Evolutionary conservation across 2,888 invertebrate genomes (phyloP), one percentile per base, ranked within the genome.

Genomic region (Clunio marinus): DNA sequence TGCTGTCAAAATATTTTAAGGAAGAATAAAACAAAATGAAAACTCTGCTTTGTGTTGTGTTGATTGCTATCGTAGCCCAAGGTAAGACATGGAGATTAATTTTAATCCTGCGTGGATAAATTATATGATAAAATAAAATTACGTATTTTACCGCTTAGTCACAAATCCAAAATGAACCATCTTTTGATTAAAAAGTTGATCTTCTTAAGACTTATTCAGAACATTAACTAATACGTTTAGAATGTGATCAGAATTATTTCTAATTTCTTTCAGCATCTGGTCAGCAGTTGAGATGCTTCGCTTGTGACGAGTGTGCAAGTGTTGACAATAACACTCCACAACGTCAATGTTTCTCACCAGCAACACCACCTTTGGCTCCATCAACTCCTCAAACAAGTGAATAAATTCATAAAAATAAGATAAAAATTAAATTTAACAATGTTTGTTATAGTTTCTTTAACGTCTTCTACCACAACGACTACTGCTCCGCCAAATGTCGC

Each of bases 51-150:
- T 5, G 25, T 20, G 57, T 57, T 20, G 25, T 27, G 27, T 25
- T 57, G 25, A 57, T 57, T 57, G 57, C 57, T n/a, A 25, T 57
- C n/a, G 57, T 57, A 13, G 57, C 27, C n/a, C 25, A 27, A 57
- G 57, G 57, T 57, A 25, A 24, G 45, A 15, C 13, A 15, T 15
- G 13, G 15, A 45, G 25, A 24, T 57, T 4, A 57, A 22, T 22
- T 5, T 3, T 51, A 51, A 51, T 51, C 51, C 25, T 4, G 13
- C 27, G 27, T 27, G n/a, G 27, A 57, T 57, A 13, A n/a, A 51
- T 17, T 8, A 7, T 17, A 17, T 51, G 15, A 17, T 51, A 51
- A 17, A 51, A 51, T 17, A 22, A 2, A 51, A 20, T 51, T 17
- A 51, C 17, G 22, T 17, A 51, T 7, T 51, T 51, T 17, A 20